Conservation (phyloP, 1,140 invertebrate species). For the Zophobas atratus region DNA sequence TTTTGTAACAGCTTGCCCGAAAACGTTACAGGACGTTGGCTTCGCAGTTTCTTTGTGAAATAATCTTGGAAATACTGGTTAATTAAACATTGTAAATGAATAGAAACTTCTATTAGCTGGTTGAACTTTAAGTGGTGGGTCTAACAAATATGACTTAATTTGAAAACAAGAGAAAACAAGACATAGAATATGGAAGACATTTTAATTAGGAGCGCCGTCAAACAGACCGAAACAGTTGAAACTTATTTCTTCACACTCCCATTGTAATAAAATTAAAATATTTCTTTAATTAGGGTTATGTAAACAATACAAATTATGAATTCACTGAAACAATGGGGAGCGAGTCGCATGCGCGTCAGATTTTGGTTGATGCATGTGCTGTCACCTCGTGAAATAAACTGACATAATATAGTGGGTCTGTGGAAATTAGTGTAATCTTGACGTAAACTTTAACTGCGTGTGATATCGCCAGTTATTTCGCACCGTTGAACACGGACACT, state of each 20-base stretch:
- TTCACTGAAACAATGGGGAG: constrained; percentile 30
- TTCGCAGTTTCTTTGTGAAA: background rate
- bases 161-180: constrained; percentile 43
- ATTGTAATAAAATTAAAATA: constrained; percentile 48
- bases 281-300: constrained; percentile 44
- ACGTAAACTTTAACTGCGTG: constrained; percentile 57
- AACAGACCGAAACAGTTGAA: constrained; percentile 44
- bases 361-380: constrained; percentile 35
- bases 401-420: constrained; percentile 50
- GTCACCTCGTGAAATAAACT: constrained; percentile 39
- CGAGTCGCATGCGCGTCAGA: constrained; percentile 10
- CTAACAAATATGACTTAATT: constrained; percentile 47
- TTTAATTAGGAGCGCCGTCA: constrained; percentile 49
- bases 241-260: constrained; percentile 44
- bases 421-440: constrained; percentile 56
- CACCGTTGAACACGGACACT: constrained; percentile 51
- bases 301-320: constrained; percentile 46
- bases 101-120: constrained; percentile 26
- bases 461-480: constrained; percentile 55
- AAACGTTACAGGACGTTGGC: constrained; percentile 43
- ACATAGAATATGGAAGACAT: constrained; percentile 44
- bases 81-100: constrained; percentile 27
- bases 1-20: constrained; percentile 51
- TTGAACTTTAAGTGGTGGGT: constrained; percentile 20
- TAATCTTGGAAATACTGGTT: constrained; percentile 13